Base-by-base conservation (phyloP, 2,113 vertebrate genomes). In the Syngnathoides biaculeatus region DNA sequence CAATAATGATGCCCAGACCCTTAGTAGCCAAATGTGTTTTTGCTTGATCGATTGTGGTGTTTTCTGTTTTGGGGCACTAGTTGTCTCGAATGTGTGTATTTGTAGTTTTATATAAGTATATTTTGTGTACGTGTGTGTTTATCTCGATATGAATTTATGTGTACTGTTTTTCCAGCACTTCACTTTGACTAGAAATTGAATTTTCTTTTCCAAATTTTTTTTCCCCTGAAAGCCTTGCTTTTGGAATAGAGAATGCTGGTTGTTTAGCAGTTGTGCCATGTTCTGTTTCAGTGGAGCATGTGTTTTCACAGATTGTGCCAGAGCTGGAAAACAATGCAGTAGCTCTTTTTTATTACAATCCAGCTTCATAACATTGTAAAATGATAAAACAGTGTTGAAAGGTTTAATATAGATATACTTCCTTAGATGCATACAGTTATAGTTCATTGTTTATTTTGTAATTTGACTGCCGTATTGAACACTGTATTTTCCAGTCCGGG, bases 401-500 rank as follows among this genome's bases (percentile, higher is more conserved):
- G 66, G 10, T 50, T 17, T 68, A 59, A 40, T 56, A 74, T 65
- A 56, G 55, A 47, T 53, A 13, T 14, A 48, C 40, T 47, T 50
- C 8, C 35, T 24, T 24, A 27, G 52, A 24, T 12, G 15, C 11
- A 56, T 45, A 2, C 55, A 11, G 13, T 45, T 75, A 52, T 61
- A 55, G 17, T 63, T 38, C 55, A 43, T 38, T 71, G 45, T 43
- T 61, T 68, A 24, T 66, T 53, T 30, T 63, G 61, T 75, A 24
- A 65, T 0, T 45, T 67, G 64, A 56, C 42, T 55, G 47, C n/a
- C 27, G 15, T 30, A 11, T 1, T 81, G 20, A 72, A 65, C 9
- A 38, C 11, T 30, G 63, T 88, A n/a, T n/a, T 72, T 71, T 88
- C 63, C 79, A 99, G 97, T 95, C 95, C 76, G 97, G 96, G 82